Conservation (phyloP, 2,113 vertebrate species). For the Cyanoramphus novaezelandiae region DNA sequence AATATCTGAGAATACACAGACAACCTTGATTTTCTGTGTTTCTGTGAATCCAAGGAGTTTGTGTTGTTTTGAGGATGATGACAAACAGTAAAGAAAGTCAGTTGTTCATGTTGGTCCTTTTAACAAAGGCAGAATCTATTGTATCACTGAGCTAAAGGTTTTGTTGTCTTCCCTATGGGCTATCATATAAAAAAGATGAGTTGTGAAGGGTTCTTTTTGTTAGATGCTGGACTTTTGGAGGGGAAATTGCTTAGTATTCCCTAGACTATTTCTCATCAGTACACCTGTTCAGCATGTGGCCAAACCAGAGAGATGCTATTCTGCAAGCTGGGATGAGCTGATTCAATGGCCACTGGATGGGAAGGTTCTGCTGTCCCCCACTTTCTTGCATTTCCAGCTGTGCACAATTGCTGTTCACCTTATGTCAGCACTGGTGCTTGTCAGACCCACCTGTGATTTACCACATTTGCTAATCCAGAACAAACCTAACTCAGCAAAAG, state of each 20-base stretch:
- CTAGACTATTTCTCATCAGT: neutral
- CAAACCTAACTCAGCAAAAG: neutral
- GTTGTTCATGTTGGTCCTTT: neutral
- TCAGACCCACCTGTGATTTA: neutral
- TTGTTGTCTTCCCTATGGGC: neutral
- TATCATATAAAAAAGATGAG: neutral
- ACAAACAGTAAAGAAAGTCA: neutral
- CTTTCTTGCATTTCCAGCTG: neutral
- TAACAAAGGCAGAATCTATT: neutral
- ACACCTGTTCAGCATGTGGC: neutral
- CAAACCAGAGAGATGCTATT: neutral
- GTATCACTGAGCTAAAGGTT: neutral
- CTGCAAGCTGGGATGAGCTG: neutral
- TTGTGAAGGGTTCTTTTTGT: neutral
- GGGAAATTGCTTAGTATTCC: neutral
- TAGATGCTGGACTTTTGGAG: neutral
- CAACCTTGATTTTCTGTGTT: neutral
- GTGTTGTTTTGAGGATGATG: neutral
- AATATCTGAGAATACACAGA: neutral
- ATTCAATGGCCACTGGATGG: neutral
- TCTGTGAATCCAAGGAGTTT: neutral
- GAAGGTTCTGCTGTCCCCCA: neutral
- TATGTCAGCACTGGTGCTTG: neutral
- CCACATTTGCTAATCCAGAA: neutral
- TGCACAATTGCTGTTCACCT: rapidly evolving